Conservation (phyloP, 2,113 vertebrate species). For the Merops nubicus region DNA sequence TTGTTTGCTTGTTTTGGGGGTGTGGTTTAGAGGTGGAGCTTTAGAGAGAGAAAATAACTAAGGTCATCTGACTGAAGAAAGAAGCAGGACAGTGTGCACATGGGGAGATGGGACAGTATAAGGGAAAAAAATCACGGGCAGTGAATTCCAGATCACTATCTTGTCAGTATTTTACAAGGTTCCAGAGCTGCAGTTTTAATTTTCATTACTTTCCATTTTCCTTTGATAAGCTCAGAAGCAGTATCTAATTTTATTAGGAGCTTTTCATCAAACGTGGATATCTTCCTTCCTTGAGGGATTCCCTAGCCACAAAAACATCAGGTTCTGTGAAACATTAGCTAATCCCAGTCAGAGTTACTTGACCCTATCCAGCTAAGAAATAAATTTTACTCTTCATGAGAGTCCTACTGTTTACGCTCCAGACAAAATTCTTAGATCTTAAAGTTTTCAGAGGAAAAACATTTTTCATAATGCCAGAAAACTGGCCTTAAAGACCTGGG, state of each 20-base stretch:
- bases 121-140: constrained; percentile 36
- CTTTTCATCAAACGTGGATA: constrained; percentile 73
- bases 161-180: constrained; percentile 68
- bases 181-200: constrained; percentile 65
- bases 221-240: constrained; percentile 71
- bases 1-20: not conserved
- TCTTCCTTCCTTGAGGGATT: constrained; percentile 73
- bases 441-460: constrained; percentile 68
- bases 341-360: constrained; percentile 72
- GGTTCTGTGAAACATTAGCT: constrained; percentile 77
- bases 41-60: not conserved
- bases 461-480: constrained; percentile 59
- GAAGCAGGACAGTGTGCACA: not conserved
- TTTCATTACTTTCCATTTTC: constrained; percentile 76
- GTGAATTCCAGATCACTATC: constrained; percentile 43
- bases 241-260: constrained; percentile 78
- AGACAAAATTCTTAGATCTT: constrained; percentile 68
- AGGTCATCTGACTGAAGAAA: not conserved
- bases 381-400: constrained; percentile 71
- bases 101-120: not conserved
- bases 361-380: constrained; percentile 71
- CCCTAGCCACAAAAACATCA: constrained; percentile 70
- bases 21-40: not conserved
- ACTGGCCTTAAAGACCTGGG: constrained; percentile 57
- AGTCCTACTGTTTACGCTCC: constrained; percentile 65